These are phyloP conservation scores for Dryas iulia DNA, from an alignment of 1,140 invertebrate genomes.

Conservation along the genomic window DNA sequence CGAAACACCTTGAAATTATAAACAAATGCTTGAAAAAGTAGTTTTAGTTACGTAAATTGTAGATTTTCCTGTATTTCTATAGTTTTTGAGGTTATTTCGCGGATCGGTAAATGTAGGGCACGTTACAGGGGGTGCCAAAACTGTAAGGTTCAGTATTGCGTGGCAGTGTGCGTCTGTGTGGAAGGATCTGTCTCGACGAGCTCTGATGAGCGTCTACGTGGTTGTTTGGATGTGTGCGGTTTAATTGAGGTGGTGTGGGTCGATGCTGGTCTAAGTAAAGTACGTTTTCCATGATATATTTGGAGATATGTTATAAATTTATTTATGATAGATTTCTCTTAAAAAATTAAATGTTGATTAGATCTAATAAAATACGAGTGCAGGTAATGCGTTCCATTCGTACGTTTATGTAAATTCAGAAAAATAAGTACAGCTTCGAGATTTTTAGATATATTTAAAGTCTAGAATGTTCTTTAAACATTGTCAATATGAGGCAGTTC, in stretches of 20 bases:
- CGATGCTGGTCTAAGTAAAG: not conserved
- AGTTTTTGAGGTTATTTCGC: slow-evolving; percentile 72
- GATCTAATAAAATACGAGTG: not conserved
- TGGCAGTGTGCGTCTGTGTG: slow-evolving; percentile 46
- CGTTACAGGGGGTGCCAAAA: slow-evolving; percentile 48
- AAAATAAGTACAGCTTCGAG: too few relatives aligned
- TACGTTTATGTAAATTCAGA: too few relatives aligned
- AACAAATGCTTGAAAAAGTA: not conserved
- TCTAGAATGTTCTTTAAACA: too few relatives aligned
- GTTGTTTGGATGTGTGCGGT: slow-evolving; percentile 26
- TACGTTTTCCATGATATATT: slow-evolving; percentile 4
- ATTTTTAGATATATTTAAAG: too few relatives aligned
- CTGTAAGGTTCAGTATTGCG: slow-evolving; percentile 60
- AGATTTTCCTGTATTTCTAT: not conserved
- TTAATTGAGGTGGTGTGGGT: slow-evolving; percentile 34
- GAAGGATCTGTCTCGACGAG: slow-evolving; percentile 28
- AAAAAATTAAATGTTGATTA: too few relatives aligned
- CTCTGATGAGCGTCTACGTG: slow-evolving; percentile 9
- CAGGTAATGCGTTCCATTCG: too few relatives aligned
- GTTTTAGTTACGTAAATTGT: not conserved
- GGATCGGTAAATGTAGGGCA: slow-evolving; percentile 70
- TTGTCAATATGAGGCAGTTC: too few relatives aligned
- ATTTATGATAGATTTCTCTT: too few relatives aligned
- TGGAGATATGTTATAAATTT: not conserved
- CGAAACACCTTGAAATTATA: not conserved